phyloP scores from a whole-genome alignment of 2,113 vertebrate genomes.

The Rhipidura dahli region DNA sequence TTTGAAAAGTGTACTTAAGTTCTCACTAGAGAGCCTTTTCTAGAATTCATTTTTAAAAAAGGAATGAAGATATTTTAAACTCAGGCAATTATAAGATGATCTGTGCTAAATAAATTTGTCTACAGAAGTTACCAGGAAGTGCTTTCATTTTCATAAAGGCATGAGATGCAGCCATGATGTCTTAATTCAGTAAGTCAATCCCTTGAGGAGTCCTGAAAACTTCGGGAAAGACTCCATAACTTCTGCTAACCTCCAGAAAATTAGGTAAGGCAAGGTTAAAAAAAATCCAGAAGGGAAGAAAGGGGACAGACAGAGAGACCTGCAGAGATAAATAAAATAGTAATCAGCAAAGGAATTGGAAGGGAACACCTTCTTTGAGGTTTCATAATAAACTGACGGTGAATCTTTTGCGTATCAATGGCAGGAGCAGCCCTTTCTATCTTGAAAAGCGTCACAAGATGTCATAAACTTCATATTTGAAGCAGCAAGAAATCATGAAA shows the following conservation, averaged over 20 bases:
- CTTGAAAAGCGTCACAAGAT: background rate
- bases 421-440: background rate
- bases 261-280: conserved; percentile 32
- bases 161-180: background rate
- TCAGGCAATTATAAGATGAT: background rate
- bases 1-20: background rate
- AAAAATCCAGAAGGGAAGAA: conserved; percentile 48
- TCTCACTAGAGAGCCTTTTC: background rate
- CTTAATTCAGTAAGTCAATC: background rate
- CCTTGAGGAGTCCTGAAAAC: background rate
- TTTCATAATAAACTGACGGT: background rate
- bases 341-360: conserved; percentile 38
- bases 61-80: background rate
- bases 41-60: background rate
- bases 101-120: background rate
- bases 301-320: conserved; percentile 51
- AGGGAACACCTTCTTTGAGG: background rate
- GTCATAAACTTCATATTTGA: background rate
- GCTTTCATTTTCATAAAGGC: background rate
- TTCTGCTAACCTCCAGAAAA: conserved; percentile 44
- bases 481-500: background rate
- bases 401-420: background rate
- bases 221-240: background rate
- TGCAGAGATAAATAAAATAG: conserved; percentile 62
- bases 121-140: background rate